Conservation (phyloP, 2,888 invertebrate species). For the Papilio elwesi region DNA sequence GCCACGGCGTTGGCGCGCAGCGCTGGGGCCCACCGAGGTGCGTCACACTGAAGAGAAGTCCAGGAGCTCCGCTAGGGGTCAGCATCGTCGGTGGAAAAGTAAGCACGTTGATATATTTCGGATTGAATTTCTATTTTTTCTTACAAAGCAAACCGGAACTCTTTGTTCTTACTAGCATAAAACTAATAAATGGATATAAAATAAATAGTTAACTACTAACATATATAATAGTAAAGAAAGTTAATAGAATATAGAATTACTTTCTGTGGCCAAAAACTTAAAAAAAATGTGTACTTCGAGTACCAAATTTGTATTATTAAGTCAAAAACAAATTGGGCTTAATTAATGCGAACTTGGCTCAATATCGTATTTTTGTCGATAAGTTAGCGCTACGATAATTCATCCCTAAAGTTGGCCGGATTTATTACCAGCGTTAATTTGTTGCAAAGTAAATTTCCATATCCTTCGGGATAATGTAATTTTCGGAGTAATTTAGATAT, state of each 20-base stretch:
- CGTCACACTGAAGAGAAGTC: constrained; percentile 89
- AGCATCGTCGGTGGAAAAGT: constrained; percentile 98
- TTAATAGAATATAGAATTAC: no score
- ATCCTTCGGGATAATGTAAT: constrained; percentile 24
- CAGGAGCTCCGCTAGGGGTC: constrained; percentile 93
- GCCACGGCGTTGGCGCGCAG: constrained; percentile 76
- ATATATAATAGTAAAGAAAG: no score
- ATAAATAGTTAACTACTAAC: no score
- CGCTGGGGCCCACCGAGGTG: constrained; percentile 93
- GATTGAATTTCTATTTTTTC: no score
- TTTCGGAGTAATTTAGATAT: constrained; percentile 14
- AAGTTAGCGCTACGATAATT: constrained; percentile 13
- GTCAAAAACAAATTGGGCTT: neutral
- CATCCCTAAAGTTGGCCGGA: constrained; percentile 22
- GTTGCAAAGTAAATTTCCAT: constrained; percentile 32
- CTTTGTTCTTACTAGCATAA: no score
- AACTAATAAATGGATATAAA: no score
- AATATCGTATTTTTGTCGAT: neutral
- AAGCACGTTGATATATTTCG: constrained; percentile 46
- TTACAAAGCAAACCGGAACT: no score
- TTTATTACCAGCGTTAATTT: constrained; percentile 22
- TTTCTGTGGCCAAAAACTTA: no score
- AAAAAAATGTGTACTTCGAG: no score
- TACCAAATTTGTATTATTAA: neutral
- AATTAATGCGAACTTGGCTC: neutral